Evolutionary conservation across 2,888 invertebrate genomes (phyloP).

Genomic region (Hesperia comma): DNA sequence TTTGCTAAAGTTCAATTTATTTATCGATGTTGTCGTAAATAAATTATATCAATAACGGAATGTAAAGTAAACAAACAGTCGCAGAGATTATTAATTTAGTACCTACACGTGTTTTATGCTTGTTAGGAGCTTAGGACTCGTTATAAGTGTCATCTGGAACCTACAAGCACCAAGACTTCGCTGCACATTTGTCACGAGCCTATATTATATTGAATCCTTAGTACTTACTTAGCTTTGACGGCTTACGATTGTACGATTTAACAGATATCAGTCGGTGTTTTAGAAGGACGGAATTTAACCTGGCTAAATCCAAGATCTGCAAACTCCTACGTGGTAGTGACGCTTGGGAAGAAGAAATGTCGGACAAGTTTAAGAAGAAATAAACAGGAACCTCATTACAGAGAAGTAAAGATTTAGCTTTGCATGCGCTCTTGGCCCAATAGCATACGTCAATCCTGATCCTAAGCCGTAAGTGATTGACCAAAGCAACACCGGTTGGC

Average conservation of each 20-base stretch:
- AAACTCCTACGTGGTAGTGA: slow-evolving; percentile 85
- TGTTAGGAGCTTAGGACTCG: no score
- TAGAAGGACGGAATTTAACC: slow-evolving; percentile 85
- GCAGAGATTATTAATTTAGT: no score
- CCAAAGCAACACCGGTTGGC: neutral
- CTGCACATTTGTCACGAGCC: no score
- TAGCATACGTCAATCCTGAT: neutral
- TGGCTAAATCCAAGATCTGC: slow-evolving; percentile 84
- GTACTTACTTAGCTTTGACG: no score
- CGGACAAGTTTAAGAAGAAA: slow-evolving; percentile 83
- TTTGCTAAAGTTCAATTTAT: no score
- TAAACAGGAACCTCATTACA: slow-evolving; percentile 86
- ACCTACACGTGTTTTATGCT: no score
- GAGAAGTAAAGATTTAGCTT: slow-evolving; percentile 81
- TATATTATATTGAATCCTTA: no score
- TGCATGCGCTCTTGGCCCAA: slow-evolving; percentile 15
- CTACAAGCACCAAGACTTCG: no score
- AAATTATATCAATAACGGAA: no score
- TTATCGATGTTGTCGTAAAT: no score
- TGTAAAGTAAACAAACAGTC: no score
- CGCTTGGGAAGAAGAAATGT: slow-evolving; percentile 85
- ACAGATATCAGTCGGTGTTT: slow-evolving; percentile 85
- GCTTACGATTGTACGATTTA: neutral
- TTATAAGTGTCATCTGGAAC: no score
- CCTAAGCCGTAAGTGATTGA: neutral